Evolutionary conservation across 2,113 vertebrate genomes (phyloP).

Genomic region (Cyphomyrus discorhynchus): DNA sequence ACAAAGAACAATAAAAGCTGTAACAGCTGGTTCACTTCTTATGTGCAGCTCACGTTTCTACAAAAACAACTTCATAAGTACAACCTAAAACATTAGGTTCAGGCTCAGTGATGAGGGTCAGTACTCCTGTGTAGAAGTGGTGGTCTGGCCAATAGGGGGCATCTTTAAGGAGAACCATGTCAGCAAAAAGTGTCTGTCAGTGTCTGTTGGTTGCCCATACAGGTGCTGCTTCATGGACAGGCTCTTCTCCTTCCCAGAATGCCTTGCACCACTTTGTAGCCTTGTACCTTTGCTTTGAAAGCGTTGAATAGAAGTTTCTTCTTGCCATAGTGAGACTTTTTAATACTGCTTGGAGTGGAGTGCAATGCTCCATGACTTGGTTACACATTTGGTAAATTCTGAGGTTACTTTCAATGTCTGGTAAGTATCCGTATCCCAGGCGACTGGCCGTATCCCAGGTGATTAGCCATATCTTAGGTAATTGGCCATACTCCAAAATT

Average conservation of each 20-base stretch:
- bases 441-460: neutral
- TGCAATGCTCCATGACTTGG: neutral
- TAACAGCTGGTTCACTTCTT: neutral
- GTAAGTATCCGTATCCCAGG: neutral
- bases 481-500: neutral
- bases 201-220: neutral
- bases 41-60: neutral
- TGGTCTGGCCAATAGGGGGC: neutral
- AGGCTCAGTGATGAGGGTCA: neutral
- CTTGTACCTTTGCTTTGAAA: neutral
- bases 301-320: neutral
- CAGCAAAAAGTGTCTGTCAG: neutral
- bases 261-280: neutral
- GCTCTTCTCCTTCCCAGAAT: neutral
- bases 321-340: neutral
- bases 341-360: neutral
- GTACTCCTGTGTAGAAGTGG: neutral
- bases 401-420: neutral
- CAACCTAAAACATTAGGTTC: neutral
- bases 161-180: neutral
- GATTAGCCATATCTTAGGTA: neutral
- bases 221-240: neutral
- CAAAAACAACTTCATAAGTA: neutral
- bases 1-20: constrained; percentile 9
- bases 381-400: neutral